Base-by-base conservation (phyloP, 2,888 invertebrate species). In the Apamea epomidion region DNA sequence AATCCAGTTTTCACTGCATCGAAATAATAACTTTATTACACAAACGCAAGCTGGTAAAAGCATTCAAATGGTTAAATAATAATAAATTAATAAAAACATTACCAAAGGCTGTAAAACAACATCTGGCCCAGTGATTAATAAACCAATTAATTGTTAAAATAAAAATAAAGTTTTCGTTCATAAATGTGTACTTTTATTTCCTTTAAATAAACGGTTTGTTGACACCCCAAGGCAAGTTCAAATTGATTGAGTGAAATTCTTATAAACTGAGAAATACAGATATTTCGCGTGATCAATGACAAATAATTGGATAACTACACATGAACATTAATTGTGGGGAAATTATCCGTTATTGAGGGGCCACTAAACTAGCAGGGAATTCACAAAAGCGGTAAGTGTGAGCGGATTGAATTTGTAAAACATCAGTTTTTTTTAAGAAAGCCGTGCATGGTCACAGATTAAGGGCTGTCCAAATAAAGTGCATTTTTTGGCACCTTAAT, bases 291-390 rank as follows among this genome's bases (percentile, higher is more conserved):
- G 85, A 84, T 81, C 82, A 87, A 89, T 89, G 85, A 84, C 83
- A 83, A 82, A 87, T 90, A 89, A 89, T 90, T 89, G 89, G 90
- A 81, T 84, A 84, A 88, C 42, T 75, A 80, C 81, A 81, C 60
- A 79, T 65, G 73, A 42, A 60, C 74, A 73, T 78, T 87, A 80
- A 87, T 89, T 87, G 80, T 68, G 74, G 67, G 64, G 75, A 74
- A 80, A 77, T 76, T 68, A 68, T 77, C 60, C 16, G 37, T 64
- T 70, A 14, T 10, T 69, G 25, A 81, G 18, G 16, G 77, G 89
- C 67, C 67, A 12, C 5, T 42, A 74, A 80, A 60, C 8, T 1
- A 45, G 67, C 74, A 62, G 37, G 1, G 2, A 65, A 42, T 42
- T 2, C 10, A 14, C 6, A 67, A 25, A 18, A 60, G 73, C 29